Evolutionary conservation across 1,140 invertebrate species (phyloP).

Genomic region (Lepidurus couesii): DNA sequence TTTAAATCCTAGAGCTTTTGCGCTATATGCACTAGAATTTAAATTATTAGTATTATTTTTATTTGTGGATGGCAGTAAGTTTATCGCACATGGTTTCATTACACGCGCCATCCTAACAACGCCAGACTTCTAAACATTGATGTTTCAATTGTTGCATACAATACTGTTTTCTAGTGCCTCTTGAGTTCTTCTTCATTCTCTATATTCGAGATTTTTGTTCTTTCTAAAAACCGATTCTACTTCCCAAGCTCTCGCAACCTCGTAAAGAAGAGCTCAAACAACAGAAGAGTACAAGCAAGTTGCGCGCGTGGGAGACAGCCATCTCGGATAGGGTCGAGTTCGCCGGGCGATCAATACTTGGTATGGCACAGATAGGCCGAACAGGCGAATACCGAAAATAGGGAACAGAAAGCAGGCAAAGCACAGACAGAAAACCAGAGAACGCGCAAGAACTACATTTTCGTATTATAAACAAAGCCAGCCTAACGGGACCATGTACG

Average conservation of each 20-base stretch:
- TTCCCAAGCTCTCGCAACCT: background rate
- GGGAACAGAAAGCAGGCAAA: background rate
- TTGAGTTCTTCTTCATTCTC: background rate
- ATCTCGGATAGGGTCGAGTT: constrained; percentile 16
- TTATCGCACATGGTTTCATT: too few relatives aligned
- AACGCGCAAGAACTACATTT: background rate
- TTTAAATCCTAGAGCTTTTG: too few relatives aligned
- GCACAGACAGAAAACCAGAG: background rate
- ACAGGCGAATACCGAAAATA: background rate
- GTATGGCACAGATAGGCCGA: constrained; percentile 12
- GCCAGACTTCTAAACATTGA: background rate
- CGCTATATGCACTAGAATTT: too few relatives aligned
- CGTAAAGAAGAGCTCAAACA: background rate
- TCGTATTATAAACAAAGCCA: background rate
- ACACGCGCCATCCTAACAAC: too few relatives aligned
- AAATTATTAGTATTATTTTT: too few relatives aligned
- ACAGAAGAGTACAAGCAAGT: background rate
- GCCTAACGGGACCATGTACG: background rate
- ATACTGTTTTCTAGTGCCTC: background rate
- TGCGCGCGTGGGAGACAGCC: background rate
- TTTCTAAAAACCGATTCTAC: background rate
- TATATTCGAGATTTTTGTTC: background rate
- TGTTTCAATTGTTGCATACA: background rate
- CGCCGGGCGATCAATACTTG: background rate
- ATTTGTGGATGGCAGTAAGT: too few relatives aligned